Evolutionary conservation across 1,140 invertebrate species (phyloP).

Genomic region (Ruditapes philippinarum): DNA sequence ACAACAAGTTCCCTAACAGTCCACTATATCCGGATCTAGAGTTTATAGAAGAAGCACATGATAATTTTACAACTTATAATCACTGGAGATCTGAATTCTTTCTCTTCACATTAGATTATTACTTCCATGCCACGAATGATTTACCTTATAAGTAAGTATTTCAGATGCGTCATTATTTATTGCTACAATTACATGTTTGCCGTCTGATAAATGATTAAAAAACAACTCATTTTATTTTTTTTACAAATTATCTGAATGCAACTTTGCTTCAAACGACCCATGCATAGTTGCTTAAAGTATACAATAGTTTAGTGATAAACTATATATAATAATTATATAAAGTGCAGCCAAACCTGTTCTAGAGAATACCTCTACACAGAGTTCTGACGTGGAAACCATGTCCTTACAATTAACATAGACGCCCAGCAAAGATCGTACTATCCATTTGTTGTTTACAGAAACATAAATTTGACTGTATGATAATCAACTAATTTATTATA

Average conservation of each 20-base stretch:
- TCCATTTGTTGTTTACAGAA: neutral
- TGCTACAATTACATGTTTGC: neutral
- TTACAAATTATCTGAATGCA: too few species aligned
- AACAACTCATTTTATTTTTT: neutral
- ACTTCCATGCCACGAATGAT: constrained; percentile 68
- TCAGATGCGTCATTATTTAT: neutral
- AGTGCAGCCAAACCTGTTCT: too few species aligned
- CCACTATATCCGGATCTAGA: constrained; percentile 67
- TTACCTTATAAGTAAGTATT: constrained; percentile 73
- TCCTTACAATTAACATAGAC: too few species aligned
- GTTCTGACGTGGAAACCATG: too few species aligned
- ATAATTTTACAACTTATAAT: constrained; percentile 74
- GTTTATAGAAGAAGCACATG: constrained; percentile 64
- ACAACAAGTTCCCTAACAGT: constrained; percentile 68
- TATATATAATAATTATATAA: too few species aligned
- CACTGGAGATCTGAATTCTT: constrained; percentile 75
- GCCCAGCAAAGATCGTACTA: too few species aligned
- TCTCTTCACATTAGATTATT: constrained; percentile 73
- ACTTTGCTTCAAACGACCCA: too few species aligned
- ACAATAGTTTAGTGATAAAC: too few species aligned
- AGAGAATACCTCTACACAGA: too few species aligned
- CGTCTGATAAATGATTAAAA: neutral
- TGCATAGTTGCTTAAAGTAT: too few species aligned
- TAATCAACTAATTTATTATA: neutral
- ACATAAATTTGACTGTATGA: neutral